A percentile compares a stretch with the other conserved stretches of the same genome.
These are phyloP conservation scores for Resseliella maxima DNA, from an alignment of 2,888 invertebrate genomes.

Conservation along the genomic window DNA sequence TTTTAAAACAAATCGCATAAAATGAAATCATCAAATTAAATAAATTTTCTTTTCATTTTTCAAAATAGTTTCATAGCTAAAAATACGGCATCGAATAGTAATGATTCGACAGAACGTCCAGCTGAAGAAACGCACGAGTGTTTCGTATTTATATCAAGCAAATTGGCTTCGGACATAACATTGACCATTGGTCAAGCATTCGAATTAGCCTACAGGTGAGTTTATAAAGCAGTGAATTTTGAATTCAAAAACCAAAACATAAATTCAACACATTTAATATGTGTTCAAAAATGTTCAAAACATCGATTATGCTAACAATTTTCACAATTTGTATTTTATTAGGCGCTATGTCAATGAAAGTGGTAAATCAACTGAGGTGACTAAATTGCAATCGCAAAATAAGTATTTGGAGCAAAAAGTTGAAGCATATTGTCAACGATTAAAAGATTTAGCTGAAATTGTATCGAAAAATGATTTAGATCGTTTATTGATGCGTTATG, in stretches of 20 bases:
- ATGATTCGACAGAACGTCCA: slow-evolving; percentile 60
- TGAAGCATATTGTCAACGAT: slow-evolving; percentile 82
- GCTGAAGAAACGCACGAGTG: slow-evolving; percentile 88
- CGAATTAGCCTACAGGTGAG: slow-evolving; percentile 91
- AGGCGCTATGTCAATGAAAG: slow-evolving; percentile 92
- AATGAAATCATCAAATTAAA: not conserved
- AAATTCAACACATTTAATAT: too few species aligned
- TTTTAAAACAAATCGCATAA: not conserved
- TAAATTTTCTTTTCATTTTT: not conserved
- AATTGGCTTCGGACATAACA: slow-evolving; percentile 97
- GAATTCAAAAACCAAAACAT: too few species aligned
- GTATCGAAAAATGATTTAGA: slow-evolving; percentile 66
- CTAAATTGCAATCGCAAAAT: slow-evolving; percentile 89
- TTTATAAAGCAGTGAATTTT: too few species aligned
- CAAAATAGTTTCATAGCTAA: slow-evolving; percentile 66
- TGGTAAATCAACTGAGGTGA: slow-evolving; percentile 87
- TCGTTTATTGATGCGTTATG: slow-evolving; percentile 70
- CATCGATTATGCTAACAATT: too few species aligned
- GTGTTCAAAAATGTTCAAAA: too few species aligned
- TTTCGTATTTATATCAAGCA: slow-evolving; percentile 97
- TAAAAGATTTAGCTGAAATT: slow-evolving; percentile 73
- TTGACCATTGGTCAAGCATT: slow-evolving; percentile 98
- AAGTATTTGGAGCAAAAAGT: slow-evolving; percentile 89
- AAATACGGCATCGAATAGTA: slow-evolving; percentile 59
- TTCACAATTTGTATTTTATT: slow-evolving; percentile 65